These are phyloP conservation scores for Oreohelix idahoensis DNA, from an alignment of 1,140 invertebrate genomes.

Conservation along the genomic window DNA sequence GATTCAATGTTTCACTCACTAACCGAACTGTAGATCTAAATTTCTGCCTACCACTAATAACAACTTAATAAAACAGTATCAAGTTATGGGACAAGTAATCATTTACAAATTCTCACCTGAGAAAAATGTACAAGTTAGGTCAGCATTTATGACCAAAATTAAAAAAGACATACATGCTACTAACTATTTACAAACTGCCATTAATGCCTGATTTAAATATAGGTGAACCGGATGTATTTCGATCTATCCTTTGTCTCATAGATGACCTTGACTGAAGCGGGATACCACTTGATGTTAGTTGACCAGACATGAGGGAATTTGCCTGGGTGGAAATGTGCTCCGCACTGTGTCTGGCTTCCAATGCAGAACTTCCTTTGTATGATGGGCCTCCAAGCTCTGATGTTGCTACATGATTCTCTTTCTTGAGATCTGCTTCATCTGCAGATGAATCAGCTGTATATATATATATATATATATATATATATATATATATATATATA, in stretches of 20 bases:
- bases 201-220: constrained; percentile 16
- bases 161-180: no score
- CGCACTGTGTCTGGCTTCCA: neutral
- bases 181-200: constrained; percentile 10
- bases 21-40: no score
- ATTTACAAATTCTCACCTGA: no score
- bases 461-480: no score
- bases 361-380: neutral
- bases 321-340: neutral
- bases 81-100: no score
- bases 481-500: no score
- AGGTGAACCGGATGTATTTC: constrained; percentile 18
- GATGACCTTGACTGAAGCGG: constrained; percentile 1
- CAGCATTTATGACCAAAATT: neutral
- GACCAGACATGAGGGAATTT: constrained; percentile 19
- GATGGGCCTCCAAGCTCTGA: neutral
- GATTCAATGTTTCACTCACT: no score
- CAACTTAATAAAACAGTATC: no score
- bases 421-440: neutral
- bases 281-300: constrained; percentile 6
- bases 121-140: no score
- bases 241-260: neutral
- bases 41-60: no score
- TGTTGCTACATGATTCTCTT: neutral
- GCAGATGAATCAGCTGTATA: neutral